A percentile compares a stretch with the other conserved stretches of the same genome.
Evolutionary conservation across 2,888 invertebrate species (phyloP).

Genomic region (Mycalesis mineus): DNA sequence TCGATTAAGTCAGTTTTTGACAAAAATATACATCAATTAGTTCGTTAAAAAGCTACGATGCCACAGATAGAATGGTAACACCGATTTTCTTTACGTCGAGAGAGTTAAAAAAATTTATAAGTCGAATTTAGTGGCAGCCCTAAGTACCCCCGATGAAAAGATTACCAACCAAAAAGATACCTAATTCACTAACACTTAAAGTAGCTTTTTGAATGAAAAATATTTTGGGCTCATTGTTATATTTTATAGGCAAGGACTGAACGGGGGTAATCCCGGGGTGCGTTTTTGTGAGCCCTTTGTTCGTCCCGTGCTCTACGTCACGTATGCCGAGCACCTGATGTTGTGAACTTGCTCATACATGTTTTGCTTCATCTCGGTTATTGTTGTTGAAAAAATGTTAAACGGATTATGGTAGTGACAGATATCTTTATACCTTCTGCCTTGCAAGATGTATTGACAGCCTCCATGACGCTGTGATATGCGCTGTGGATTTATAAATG

Average conservation of each 20-base stretch:
- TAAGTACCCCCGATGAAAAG: neutral
- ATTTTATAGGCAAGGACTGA: slow-evolving; percentile 33
- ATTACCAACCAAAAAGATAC: neutral
- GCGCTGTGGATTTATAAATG: too few relatives aligned
- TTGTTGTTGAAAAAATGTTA: neutral
- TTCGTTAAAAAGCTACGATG: too few relatives aligned
- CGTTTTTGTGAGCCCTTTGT: slow-evolving; percentile 44
- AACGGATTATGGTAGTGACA: too few relatives aligned
- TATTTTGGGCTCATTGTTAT: slow-evolving; percentile 6
- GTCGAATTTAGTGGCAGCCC: neutral
- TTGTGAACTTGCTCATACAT: neutral
- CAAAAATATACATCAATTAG: too few relatives aligned
- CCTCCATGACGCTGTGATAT: too few relatives aligned
- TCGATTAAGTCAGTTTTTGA: too few relatives aligned
- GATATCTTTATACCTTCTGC: too few relatives aligned
- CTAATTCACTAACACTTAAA: neutral
- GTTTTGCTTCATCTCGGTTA: neutral
- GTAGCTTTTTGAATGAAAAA: neutral
- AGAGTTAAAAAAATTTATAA: too few relatives aligned
- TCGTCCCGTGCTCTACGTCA: slow-evolving; percentile 24
- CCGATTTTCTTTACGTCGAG: too few relatives aligned
- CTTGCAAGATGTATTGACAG: too few relatives aligned
- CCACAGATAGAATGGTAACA: too few relatives aligned
- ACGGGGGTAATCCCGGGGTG: slow-evolving; percentile 48
- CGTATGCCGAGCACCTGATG: slow-evolving; percentile 20